Evolutionary conservation across 2,113 vertebrate genomes (phyloP).

Genomic region (Pseudorectes ferrugineus): DNA sequence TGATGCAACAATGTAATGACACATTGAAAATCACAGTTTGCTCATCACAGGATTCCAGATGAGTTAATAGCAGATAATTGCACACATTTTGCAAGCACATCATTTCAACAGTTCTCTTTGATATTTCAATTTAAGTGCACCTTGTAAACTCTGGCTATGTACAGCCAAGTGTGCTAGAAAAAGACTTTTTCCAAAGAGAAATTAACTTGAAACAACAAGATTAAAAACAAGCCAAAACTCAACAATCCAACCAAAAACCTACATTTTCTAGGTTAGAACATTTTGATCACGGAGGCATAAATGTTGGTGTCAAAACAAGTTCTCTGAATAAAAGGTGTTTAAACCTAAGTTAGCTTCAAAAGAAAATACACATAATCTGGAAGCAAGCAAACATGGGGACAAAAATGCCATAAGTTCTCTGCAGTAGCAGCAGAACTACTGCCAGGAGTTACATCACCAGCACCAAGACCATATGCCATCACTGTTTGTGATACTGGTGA

Average conservation of each 20-base stretch:
- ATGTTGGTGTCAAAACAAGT: not conserved
- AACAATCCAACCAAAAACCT: not conserved
- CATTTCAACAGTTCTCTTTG: constrained; percentile 40
- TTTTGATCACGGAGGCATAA: not conserved
- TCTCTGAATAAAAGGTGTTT: not conserved
- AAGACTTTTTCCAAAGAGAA: not conserved
- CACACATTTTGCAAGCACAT: constrained; percentile 42
- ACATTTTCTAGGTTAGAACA: not conserved
- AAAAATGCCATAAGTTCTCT: not conserved
- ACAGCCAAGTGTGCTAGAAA: not conserved
- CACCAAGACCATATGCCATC: not conserved
- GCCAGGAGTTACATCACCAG: not conserved
- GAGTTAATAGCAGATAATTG: constrained; percentile 65
- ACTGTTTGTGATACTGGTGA: not conserved
- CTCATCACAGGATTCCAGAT: constrained; percentile 60
- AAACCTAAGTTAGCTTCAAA: not conserved
- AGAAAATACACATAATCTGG: not conserved
- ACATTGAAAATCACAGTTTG: constrained; percentile 66
- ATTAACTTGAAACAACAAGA: not conserved
- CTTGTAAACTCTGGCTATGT: constrained; percentile 20
- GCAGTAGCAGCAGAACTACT: not conserved
- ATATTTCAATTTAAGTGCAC: constrained; percentile 44
- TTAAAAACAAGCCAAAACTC: not conserved
- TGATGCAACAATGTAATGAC: constrained; percentile 64
- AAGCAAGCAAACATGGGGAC: not conserved